phyloP scores from a whole-genome alignment of 1,140 invertebrate species.

The Brachionus paranguensis region DNA sequence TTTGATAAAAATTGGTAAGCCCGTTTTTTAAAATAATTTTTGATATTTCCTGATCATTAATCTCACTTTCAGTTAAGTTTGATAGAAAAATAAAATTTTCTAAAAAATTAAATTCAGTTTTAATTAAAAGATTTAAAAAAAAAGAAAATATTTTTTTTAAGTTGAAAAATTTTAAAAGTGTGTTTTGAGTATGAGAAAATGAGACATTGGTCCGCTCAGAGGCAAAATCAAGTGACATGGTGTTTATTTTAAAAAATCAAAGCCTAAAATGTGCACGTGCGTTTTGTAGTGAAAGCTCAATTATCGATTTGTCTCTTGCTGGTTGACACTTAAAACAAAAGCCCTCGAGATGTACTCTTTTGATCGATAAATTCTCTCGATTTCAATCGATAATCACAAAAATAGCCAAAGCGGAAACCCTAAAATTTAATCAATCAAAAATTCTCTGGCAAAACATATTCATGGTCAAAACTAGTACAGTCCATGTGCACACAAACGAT shows the following conservation, averaged over 20 bases:
- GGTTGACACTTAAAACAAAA: constrained; percentile 1
- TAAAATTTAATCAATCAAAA: constrained; percentile 19
- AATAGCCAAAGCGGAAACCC: neutral
- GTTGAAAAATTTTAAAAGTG: neutral
- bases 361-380: constrained; percentile 20
- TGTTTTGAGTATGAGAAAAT: neutral
- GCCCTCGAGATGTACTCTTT: constrained; percentile 24
- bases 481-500: neutral
- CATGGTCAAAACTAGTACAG: neutral
- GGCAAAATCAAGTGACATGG: neutral
- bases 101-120: too few relatives aligned
- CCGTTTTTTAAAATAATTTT: too few relatives aligned
- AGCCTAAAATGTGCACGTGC: neutral
- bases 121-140: too few relatives aligned
- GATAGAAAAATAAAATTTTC: too few relatives aligned
- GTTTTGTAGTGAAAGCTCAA: neutral
- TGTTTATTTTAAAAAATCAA: neutral
- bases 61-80: too few relatives aligned
- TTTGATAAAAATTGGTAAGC: too few relatives aligned
- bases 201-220: neutral
- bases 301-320: constrained; percentile 31
- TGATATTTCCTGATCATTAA: too few relatives aligned
- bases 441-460: neutral
- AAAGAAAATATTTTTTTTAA: too few relatives aligned
- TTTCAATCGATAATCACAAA: neutral